Percentiles rank a stretch among this genome's conserved stretches.
These are phyloP conservation scores for Paramisgurnus dabryanus DNA, from an alignment of 2,113 vertebrate genomes.

Conservation along the genomic window DNA sequence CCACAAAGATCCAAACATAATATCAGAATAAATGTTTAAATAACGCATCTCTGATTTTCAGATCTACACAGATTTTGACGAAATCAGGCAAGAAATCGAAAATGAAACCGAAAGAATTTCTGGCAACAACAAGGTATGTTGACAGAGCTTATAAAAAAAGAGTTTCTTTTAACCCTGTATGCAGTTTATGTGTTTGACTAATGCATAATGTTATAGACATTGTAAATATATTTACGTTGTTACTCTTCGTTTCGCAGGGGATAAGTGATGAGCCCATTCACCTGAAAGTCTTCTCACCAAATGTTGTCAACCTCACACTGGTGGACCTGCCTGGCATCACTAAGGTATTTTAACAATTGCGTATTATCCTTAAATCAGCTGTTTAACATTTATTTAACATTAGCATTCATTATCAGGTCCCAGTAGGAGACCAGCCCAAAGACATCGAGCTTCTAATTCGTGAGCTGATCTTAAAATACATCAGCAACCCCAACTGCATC, in stretches of 20 bases:
- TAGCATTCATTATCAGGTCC: constrained; percentile 75
- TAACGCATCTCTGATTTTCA: constrained; percentile 57
- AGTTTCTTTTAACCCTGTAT: neutral
- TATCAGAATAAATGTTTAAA: neutral
- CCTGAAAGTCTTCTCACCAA: constrained; percentile 94
- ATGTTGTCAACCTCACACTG: constrained; percentile 94
- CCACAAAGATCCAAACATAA: no score
- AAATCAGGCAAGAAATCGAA: constrained; percentile 97
- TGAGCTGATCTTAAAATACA: constrained; percentile 92
- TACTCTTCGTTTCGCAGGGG: constrained; percentile 75
- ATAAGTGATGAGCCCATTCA: constrained; percentile 97
- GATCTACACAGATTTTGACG: constrained; percentile 94
- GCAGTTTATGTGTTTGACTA: neutral
- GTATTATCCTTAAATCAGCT: no score
- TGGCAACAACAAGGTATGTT: constrained; percentile 92
- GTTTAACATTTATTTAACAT: no score
- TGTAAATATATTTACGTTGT: neutral
- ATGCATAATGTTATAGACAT: neutral
- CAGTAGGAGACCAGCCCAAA: constrained; percentile 96
- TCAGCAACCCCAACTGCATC: constrained; percentile 97
- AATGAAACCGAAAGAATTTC: constrained; percentile 94
- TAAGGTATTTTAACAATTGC: constrained; percentile 77
- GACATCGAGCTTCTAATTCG: constrained; percentile 96
- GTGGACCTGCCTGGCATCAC: constrained; percentile 98
- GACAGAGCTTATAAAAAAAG: no score